These are phyloP conservation scores for Sander vitreus DNA, from an alignment of 2,113 vertebrate genomes.

Conservation along the genomic window DNA sequence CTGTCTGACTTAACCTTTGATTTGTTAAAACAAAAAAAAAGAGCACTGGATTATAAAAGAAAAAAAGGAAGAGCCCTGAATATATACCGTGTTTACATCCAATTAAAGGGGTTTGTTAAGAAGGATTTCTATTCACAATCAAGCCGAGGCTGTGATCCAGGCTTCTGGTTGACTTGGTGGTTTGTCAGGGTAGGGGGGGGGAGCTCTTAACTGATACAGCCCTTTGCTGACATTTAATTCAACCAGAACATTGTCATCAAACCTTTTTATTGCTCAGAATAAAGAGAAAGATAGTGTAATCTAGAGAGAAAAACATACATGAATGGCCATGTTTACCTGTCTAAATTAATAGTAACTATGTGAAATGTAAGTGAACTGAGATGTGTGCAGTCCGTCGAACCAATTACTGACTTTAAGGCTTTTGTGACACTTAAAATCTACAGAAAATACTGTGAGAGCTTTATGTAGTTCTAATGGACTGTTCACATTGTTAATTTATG, in stretches of 20 bases:
- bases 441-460: slow-evolving; percentile 67
- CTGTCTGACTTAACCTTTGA: slow-evolving; percentile 70
- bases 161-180: background rate
- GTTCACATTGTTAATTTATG: slow-evolving; percentile 69
- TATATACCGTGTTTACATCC: slow-evolving; percentile 63
- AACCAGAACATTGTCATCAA: background rate
- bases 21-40: slow-evolving; percentile 66
- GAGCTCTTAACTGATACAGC: slow-evolving; percentile 9
- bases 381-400: slow-evolving; percentile 43
- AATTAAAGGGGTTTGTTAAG: slow-evolving; percentile 43
- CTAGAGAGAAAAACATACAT: slow-evolving; percentile 9
- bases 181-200: slow-evolving; percentile 11
- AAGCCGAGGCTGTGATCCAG: slow-evolving; percentile 6
- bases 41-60: slow-evolving; percentile 43
- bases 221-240: slow-evolving; percentile 26
- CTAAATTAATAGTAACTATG: slow-evolving; percentile 17
- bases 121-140: slow-evolving; percentile 22
- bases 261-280: slow-evolving; percentile 29
- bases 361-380: slow-evolving; percentile 19
- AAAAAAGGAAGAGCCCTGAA: slow-evolving; percentile 30
- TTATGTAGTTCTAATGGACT: slow-evolving; percentile 60
- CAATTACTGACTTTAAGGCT: slow-evolving; percentile 15
- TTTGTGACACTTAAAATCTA: slow-evolving; percentile 47
- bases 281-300: background rate
- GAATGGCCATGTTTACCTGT: slow-evolving; percentile 24